A percentile compares a stretch with the other conserved stretches of the same genome.
Conservation (phyloP, 2,888 invertebrate genomes). For the Drosophila atroscutellata region DNA sequence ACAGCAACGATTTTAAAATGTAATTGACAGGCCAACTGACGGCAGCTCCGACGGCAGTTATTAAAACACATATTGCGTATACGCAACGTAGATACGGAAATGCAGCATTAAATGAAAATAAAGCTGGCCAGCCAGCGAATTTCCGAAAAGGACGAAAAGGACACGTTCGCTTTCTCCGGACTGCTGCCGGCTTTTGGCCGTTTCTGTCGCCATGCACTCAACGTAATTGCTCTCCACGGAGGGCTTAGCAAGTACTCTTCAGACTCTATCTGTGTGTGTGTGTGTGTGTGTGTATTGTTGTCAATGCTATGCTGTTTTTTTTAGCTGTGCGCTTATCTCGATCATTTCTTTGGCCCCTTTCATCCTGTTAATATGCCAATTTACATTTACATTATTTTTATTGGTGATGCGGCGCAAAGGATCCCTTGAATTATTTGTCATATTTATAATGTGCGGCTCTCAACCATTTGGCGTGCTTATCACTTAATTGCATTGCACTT, state of each 20-base stretch:
- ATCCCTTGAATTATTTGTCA: constrained; percentile 55
- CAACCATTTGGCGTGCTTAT: constrained; percentile 46
- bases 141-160: constrained; percentile 35
- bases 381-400: constrained; percentile 76
- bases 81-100: constrained; percentile 67
- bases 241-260: constrained; percentile 52
- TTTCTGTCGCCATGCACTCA: constrained; percentile 46
- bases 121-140: constrained; percentile 34
- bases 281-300: constrained; percentile 39
- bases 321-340: constrained; percentile 61
- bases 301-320: constrained; percentile 63
- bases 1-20: constrained; percentile 74
- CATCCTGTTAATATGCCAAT: constrained; percentile 73
- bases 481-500: constrained; percentile 59
- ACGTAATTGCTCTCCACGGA: constrained; percentile 73
- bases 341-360: constrained; percentile 60
- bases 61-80: constrained; percentile 68
- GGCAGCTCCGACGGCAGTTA: constrained; percentile 59
- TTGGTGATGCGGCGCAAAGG: constrained; percentile 29
- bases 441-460: constrained; percentile 41
- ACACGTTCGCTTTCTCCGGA: constrained; percentile 36
- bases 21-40: constrained; percentile 74
- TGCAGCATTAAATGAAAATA: constrained; percentile 71
- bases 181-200: constrained; percentile 24
- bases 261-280: constrained; percentile 19